These are phyloP conservation scores for Mormyrops boulengeri DNA, from an alignment of 2,797 vertebrate genomes.

Conservation along the genomic window DNA sequence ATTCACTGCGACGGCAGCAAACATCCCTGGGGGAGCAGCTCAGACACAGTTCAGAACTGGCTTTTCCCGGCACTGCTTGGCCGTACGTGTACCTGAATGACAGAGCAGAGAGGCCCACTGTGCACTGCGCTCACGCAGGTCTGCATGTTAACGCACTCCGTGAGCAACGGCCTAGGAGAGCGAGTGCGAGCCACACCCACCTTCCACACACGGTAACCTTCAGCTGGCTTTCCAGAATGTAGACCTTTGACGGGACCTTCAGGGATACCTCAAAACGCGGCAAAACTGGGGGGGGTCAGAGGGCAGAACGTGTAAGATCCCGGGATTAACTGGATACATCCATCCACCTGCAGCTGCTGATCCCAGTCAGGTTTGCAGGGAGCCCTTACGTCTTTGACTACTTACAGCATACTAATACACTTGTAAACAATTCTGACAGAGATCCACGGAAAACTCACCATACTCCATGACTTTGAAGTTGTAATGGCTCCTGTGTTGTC, in stretches of 20 bases:
- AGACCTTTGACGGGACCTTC: constrained; percentile 16
- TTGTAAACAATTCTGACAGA: too few relatives aligned
- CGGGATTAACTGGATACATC: background rate
- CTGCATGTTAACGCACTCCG: background rate
- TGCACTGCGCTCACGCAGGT: background rate
- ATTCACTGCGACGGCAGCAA: constrained; percentile 28
- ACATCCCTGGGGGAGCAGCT: fast-evolving
- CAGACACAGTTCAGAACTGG: constrained; percentile 29
- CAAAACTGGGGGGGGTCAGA: constrained; percentile 40
- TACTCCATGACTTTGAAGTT: constrained; percentile 61
- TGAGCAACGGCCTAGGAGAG: background rate
- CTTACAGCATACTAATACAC: background rate
- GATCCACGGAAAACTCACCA: constrained; percentile 44
- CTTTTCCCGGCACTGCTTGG: constrained; percentile 45
- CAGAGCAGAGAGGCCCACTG: background rate
- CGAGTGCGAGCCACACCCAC: constrained; percentile 36
- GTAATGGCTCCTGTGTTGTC: background rate
- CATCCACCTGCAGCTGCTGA: background rate
- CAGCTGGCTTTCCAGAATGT: constrained; percentile 31
- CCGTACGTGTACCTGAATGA: constrained; percentile 48
- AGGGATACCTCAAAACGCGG: constrained; percentile 49
- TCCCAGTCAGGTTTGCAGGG: background rate
- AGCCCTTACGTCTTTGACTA: background rate
- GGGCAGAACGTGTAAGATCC: background rate
- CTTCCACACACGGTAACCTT: constrained; percentile 40